These are phyloP conservation scores for Doryteuthis pealeii DNA, from an alignment of 1,140 invertebrate genomes.

Conservation along the genomic window DNA sequence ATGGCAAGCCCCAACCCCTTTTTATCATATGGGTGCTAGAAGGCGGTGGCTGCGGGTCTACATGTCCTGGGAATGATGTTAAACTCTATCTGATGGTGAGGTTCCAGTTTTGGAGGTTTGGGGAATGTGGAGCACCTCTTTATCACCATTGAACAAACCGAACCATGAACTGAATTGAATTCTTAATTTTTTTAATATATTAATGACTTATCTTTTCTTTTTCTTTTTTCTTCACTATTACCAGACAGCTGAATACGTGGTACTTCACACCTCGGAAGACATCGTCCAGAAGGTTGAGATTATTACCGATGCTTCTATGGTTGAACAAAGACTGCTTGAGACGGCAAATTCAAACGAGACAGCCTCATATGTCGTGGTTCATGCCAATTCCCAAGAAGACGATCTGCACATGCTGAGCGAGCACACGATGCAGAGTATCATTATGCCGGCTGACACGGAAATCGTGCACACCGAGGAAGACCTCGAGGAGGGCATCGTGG, in stretches of 20 bases:
- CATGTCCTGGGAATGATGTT: no score
- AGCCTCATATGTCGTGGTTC: constrained; percentile 35
- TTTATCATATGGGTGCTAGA: no score
- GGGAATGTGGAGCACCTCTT: no score
- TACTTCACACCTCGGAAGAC: constrained; percentile 32
- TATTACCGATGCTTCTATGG: constrained; percentile 30
- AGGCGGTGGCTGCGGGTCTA: no score
- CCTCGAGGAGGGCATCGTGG: constrained; percentile 18
- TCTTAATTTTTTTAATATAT: no score
- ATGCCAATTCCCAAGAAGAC: constrained; percentile 25
- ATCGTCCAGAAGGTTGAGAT: constrained; percentile 44
- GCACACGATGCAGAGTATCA: constrained; percentile 37
- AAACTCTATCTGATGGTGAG: no score
- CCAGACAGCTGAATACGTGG: constrained; percentile 44
- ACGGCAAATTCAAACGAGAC: constrained; percentile 30
- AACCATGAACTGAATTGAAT: no score
- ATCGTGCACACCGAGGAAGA: constrained; percentile 14
- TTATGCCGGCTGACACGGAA: constrained; percentile 25
- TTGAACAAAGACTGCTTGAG: constrained; percentile 30
- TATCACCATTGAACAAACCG: no score
- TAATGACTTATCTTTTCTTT: not conserved
- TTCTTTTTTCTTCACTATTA: not conserved
- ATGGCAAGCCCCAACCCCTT: no score
- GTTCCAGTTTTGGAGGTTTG: no score
- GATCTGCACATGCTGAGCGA: constrained; percentile 38